phyloP scores from a whole-genome alignment of 2,888 invertebrate genomes.

The Copidosoma aretas region DNA sequence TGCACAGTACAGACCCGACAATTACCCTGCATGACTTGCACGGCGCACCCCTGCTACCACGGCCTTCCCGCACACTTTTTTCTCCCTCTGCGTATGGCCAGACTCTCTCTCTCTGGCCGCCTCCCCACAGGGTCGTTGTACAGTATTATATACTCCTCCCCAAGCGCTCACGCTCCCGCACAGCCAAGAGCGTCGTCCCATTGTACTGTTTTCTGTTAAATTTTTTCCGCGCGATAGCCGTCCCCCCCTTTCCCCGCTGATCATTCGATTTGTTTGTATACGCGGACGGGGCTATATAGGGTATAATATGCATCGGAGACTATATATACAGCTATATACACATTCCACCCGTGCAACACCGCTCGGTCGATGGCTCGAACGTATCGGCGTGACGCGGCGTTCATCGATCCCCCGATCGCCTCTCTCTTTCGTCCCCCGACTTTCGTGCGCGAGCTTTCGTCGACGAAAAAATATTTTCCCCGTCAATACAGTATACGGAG shows the following conservation, averaged over 20 bases:
- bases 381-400: conserved; percentile 16
- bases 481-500: conserved; percentile 5
- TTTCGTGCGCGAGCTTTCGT: neutral
- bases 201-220: neutral
- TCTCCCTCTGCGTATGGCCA: neutral
- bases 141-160: neutral
- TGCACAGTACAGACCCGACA: conserved; percentile 43
- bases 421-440: neutral
- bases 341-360: neutral
- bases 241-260: conserved; percentile 17
- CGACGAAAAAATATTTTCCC: conserved; percentile 14
- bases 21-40: conserved; percentile 62
- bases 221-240: conserved; percentile 5
- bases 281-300: neutral
- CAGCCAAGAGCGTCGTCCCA: neutral
- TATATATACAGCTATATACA: neutral
- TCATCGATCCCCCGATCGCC: conserved; percentile 15
- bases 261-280: conserved; percentile 13
- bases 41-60: conserved; percentile 52
- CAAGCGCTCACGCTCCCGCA: too few relatives aligned
- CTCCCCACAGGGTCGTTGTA: neutral
- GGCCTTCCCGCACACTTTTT: conserved; percentile 8
- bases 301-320: too few relatives aligned
- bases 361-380: conserved; percentile 16
- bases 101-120: conserved; percentile 7